These are phyloP conservation scores for Zaprionus bogoriensis DNA, from an alignment of 2,888 invertebrate genomes.

Conservation along the genomic window DNA sequence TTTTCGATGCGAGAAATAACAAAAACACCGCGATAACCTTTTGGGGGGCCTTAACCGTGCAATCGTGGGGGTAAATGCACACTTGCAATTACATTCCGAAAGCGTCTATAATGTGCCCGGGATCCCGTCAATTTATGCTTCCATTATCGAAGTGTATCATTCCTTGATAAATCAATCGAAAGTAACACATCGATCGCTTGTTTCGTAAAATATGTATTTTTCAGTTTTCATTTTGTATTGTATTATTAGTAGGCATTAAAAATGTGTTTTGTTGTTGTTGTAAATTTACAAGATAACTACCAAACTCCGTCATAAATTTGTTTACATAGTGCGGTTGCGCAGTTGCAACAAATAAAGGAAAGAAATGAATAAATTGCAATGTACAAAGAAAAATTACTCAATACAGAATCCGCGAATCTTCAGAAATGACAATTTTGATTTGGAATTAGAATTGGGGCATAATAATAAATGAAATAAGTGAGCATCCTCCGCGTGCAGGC, in stretches of 20 bases:
- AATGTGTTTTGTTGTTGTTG: constrained; percentile 55
- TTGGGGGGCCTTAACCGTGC: constrained; percentile 40
- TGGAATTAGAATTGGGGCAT: constrained; percentile 12
- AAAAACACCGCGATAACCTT: constrained; percentile 68
- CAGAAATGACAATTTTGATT: constrained; percentile 18
- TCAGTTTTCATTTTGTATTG: constrained; percentile 30
- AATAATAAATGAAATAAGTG: constrained; percentile 24
- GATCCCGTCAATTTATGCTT: no score
- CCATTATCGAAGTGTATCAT: background rate
- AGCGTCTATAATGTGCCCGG: no score
- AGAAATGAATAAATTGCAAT: constrained; percentile 29
- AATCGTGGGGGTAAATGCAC: constrained; percentile 51
- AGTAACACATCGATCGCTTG: background rate
- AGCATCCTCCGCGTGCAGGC: constrained; percentile 8
- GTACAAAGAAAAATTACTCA: constrained; percentile 9
- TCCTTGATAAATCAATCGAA: background rate
- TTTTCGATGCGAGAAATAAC: constrained; percentile 46
- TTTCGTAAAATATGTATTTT: constrained; percentile 51
- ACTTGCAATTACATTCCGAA: constrained; percentile 15
- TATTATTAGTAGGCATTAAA: constrained; percentile 63
- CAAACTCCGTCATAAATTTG: constrained; percentile 65
- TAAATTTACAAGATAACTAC: constrained; percentile 73
- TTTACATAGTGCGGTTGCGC: constrained; percentile 39
- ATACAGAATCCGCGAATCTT: background rate
- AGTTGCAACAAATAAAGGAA: constrained; percentile 22